Conservation (phyloP, 2,797 vertebrate genomes). For the Aplochiton taeniatus region DNA sequence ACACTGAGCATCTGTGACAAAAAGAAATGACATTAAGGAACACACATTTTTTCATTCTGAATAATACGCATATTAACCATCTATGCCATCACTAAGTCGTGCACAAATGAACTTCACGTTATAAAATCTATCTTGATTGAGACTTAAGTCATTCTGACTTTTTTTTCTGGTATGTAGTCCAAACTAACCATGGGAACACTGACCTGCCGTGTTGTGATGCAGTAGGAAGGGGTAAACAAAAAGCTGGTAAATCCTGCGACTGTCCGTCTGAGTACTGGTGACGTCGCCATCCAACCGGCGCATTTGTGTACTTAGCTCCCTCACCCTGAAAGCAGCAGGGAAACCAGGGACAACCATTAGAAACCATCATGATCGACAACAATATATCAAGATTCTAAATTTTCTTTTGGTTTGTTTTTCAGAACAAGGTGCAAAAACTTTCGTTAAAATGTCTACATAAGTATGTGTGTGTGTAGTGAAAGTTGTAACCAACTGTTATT, state of each 20-base stretch:
- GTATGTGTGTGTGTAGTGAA: not conserved
- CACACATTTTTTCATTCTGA: not conserved
- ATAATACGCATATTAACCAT: too few relatives aligned
- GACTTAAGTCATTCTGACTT: too few relatives aligned
- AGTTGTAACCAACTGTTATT: not conserved
- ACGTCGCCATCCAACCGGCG: constrained; percentile 18
- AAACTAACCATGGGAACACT: constrained; percentile 1
- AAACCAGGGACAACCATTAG: too few relatives aligned
- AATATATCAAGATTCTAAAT: too few relatives aligned
- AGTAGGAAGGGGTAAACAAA: constrained; percentile 69
- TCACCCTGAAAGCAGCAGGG: constrained; percentile 54
- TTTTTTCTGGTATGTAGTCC: not conserved
- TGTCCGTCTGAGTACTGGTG: not conserved
- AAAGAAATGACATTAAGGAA: not conserved
- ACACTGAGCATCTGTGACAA: constrained; percentile 58
- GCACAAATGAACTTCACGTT: too few relatives aligned
- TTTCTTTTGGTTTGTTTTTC: too few relatives aligned
- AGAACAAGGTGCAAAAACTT: not conserved
- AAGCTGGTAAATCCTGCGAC: constrained; percentile 50
- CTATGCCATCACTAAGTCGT: too few relatives aligned
- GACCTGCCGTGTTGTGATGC: constrained; percentile 61
- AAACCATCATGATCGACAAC: too few relatives aligned
- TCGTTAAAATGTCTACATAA: not conserved
- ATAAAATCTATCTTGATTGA: too few relatives aligned
- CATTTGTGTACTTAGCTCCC: constrained; percentile 53